These are phyloP conservation scores for Pachydiplax longipennis DNA, from an alignment of 2,888 invertebrate genomes.

Conservation along the genomic window DNA sequence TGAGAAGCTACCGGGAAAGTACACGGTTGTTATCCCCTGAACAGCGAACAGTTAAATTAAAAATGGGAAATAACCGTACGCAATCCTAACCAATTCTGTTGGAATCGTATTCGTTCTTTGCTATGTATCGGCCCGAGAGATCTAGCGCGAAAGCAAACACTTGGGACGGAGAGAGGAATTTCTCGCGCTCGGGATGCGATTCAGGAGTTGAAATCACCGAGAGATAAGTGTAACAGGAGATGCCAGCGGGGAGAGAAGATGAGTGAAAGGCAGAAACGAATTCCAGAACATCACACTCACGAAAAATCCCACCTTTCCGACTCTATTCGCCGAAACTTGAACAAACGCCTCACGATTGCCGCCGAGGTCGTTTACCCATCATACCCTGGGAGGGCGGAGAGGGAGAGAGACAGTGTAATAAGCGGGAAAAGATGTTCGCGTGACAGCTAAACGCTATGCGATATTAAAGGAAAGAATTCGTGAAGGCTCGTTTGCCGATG, in stretches of 20 bases:
- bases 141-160: background rate
- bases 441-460: slow-evolving; percentile 10
- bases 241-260: background rate
- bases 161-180: background rate
- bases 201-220: background rate
- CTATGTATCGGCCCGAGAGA: too few relatives aligned
- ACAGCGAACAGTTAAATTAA: too few relatives aligned
- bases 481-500: background rate
- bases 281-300: slow-evolving; percentile 35
- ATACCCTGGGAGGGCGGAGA: background rate
- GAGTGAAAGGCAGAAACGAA: background rate
- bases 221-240: background rate
- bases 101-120: too few relatives aligned
- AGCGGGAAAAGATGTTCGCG: slow-evolving; percentile 9
- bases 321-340: slow-evolving; percentile 25
- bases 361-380: slow-evolving; percentile 13
- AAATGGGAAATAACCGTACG: too few relatives aligned
- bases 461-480: background rate
- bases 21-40: too few relatives aligned
- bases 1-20: too few relatives aligned
- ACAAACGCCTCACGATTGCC: slow-evolving; percentile 15
- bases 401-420: slow-evolving; percentile 28
- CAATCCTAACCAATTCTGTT: too few relatives aligned
- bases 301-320: background rate
- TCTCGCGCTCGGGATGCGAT: background rate